phyloP scores from a whole-genome alignment of 2,113 vertebrate species.

The Trochalopteron elliotii region DNA sequence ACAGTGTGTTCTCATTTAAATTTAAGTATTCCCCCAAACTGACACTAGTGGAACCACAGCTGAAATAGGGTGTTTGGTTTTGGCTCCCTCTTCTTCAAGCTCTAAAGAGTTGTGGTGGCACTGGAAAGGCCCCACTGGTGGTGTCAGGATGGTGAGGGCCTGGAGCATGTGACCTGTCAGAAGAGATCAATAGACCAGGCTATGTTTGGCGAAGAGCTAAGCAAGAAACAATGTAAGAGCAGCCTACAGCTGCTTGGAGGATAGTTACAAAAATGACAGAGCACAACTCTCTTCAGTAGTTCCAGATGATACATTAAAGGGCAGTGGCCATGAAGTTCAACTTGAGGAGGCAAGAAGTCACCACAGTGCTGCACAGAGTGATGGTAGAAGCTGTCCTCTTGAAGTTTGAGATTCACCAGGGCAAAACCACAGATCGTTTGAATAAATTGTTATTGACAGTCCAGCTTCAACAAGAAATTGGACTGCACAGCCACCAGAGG shows the following conservation, averaged over 20 bases:
- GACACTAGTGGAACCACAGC: background rate
- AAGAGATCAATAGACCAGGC: background rate
- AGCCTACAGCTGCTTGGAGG: background rate
- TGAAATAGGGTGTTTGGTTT: background rate
- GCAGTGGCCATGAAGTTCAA: background rate
- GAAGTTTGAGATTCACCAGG: background rate
- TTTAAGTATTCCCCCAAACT: background rate
- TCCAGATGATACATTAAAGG: background rate
- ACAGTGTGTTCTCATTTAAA: background rate
- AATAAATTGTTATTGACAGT: background rate
- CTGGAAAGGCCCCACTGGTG: background rate
- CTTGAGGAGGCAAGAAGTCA: background rate
- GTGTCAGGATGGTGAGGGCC: background rate
- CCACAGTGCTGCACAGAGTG: background rate
- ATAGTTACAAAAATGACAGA: background rate
- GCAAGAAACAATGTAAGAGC: background rate
- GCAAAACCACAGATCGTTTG: background rate
- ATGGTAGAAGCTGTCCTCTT: background rate
- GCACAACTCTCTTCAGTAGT: background rate
- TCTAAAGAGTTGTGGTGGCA: background rate
- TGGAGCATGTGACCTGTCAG: background rate
- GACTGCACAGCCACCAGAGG: background rate
- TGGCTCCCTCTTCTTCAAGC: background rate
- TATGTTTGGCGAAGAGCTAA: background rate
- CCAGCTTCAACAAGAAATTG: background rate